Evolutionary conservation across 2,113 vertebrate genomes (phyloP).

Genomic region (Platanista minor): DNA sequence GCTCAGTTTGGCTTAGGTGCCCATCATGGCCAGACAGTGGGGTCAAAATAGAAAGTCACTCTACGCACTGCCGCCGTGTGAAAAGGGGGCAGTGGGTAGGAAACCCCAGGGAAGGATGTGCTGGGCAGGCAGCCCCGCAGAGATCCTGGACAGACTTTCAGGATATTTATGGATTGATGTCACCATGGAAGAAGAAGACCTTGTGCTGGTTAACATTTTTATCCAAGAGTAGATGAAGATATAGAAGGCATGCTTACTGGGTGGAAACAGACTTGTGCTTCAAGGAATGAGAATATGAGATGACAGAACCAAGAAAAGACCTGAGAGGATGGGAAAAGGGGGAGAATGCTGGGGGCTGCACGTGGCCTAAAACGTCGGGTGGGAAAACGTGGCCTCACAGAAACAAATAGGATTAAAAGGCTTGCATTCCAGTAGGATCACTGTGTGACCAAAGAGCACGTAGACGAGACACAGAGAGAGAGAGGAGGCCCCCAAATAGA

Average conservation of each 20-base stretch:
- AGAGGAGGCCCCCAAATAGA: neutral
- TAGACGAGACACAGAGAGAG: fast-evolving
- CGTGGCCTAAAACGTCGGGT: neutral
- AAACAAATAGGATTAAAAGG: neutral
- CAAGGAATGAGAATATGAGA: neutral
- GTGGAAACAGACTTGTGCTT: neutral
- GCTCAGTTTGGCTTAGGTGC: neutral
- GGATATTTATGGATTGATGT: neutral
- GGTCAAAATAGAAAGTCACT: neutral
- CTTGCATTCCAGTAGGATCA: neutral
- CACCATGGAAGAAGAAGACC: neutral
- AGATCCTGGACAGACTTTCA: neutral
- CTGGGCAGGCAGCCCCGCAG: neutral
- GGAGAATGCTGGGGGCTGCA: fast-evolving
- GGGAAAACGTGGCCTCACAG: neutral
- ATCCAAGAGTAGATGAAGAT: neutral
- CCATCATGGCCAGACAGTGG: neutral
- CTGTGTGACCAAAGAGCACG: neutral
- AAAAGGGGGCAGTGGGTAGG: neutral
- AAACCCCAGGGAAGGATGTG: neutral
- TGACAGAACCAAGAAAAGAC: neutral
- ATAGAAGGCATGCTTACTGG: neutral
- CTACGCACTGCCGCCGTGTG: neutral
- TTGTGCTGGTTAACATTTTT: neutral
- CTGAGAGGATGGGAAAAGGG: neutral